Evolutionary conservation across 1,140 invertebrate genomes (phyloP), one percentile per base, ranked within the genome.

Genomic region (Drosophila sp.): DNA sequence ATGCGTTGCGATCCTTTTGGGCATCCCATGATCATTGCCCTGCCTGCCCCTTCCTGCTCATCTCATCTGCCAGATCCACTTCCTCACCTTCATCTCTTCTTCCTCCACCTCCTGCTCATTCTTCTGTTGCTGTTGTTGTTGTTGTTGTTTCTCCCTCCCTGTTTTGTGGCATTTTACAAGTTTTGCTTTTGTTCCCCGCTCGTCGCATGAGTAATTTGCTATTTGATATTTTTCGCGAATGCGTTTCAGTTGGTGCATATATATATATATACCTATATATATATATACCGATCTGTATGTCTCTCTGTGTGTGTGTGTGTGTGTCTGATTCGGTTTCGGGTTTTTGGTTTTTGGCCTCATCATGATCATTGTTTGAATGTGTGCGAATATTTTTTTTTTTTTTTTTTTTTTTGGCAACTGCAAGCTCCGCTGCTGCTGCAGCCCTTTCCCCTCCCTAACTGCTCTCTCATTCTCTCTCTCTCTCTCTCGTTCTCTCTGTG

Each of bases 121-220:
- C 23, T 29, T 17, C 8, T 38, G 35, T 2, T 38, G 7, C 6
- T 33, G 3, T 33, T 33, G 33, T 38, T 38, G 35, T 38, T 38
- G 10, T 38, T 38, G 35, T 38, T 38, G 8, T 10, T 38, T 29
- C 25, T 35, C 27, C 27, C 1, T 6, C 35, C 44, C 10, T 8
- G 23, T 41, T 47, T 8, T 69, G 8, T 40, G 17, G 27, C 62
- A 23, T 47, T 61, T 63, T 73, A 33, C 41, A 69, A 64, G 65
- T 56, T 54, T 66, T 58, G 40, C 70, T 54, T 60, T 60, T 61
- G 40, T 55, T 33, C 62, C 25, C 77, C 62, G 58, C 64, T 61
- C 66, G 50, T 60, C 77, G 74, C 79, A 86, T 86, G 83, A 87
- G 82, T 86, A 87, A 86, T 87, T 86, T 86, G 83, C 83, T 83